Percentiles rank a stretch among this genome's conserved stretches.
phyloP scores from a whole-genome alignment of 2,797 vertebrate genomes.

The Sebastes iracundus region DNA sequence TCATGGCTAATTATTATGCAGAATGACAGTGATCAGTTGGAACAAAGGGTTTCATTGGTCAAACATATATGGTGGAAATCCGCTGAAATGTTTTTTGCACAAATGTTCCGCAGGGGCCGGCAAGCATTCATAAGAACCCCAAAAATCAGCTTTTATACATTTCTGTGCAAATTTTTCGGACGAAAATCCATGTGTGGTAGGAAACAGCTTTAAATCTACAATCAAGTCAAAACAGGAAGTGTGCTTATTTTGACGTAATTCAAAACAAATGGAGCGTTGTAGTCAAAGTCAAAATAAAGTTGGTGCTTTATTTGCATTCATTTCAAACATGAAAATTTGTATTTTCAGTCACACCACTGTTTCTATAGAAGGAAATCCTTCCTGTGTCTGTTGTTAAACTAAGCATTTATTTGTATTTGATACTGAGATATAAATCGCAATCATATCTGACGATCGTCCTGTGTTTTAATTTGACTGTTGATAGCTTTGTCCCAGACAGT shows the following conservation, averaged over 20 bases:
- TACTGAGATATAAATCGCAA: background rate
- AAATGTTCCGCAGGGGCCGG: too few relatives aligned
- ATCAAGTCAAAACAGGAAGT: background rate
- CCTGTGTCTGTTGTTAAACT: background rate
- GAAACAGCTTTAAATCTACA: background rate
- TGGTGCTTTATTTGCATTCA: background rate
- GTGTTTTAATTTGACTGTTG: constrained; percentile 9
- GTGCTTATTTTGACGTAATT: background rate
- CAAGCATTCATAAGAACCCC: too few relatives aligned
- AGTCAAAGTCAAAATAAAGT: background rate
- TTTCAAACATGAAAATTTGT: background rate
- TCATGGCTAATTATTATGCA: too few relatives aligned
- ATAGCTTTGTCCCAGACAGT: constrained; percentile 4
- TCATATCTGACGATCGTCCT: background rate
- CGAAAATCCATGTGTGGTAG: too few relatives aligned
- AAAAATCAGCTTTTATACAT: too few relatives aligned
- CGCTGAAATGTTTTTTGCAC: too few relatives aligned
- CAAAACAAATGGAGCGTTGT: background rate
- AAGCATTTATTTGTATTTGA: background rate
- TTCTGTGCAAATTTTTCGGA: too few relatives aligned
- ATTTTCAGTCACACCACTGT: background rate
- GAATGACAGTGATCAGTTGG: too few relatives aligned
- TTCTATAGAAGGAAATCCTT: background rate
- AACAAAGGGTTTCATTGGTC: too few relatives aligned
- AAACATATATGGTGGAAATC: too few relatives aligned